Evolutionary conservation across 2,888 invertebrate species (phyloP).

Genomic region (Beris chalybata): DNA sequence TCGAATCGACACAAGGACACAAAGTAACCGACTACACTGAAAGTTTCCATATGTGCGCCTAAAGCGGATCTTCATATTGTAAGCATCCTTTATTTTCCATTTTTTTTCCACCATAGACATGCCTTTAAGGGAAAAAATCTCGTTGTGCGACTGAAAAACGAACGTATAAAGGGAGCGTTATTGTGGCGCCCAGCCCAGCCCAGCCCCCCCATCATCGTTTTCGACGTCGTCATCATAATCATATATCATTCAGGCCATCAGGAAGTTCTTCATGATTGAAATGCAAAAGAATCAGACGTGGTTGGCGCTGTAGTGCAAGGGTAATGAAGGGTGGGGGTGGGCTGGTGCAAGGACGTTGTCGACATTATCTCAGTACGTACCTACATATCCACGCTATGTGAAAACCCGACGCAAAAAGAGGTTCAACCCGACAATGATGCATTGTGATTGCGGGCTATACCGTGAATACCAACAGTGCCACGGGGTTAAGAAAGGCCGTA

Average conservation of each 20-base stretch:
- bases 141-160: slow-evolving; percentile 15
- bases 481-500: slow-evolving; percentile 31
- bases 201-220: slow-evolving; percentile 10
- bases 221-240: slow-evolving; percentile 25
- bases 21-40: slow-evolving; percentile 22
- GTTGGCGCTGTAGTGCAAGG: background rate
- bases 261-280: slow-evolving; percentile 37
- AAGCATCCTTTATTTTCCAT: slow-evolving; percentile 13
- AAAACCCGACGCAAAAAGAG: slow-evolving; percentile 24
- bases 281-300: slow-evolving; percentile 33
- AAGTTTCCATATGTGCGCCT: slow-evolving; percentile 23
- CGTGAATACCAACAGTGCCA: slow-evolving; percentile 33
- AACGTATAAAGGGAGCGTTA: slow-evolving; percentile 16
- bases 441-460: slow-evolving; percentile 25
- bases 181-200: slow-evolving; percentile 4
- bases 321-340: slow-evolving; percentile 13
- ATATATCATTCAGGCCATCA: slow-evolving; percentile 35
- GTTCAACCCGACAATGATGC: slow-evolving; percentile 33
- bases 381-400: background rate
- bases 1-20: slow-evolving; percentile 19
- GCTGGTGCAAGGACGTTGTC: slow-evolving; percentile 12
- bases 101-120: background rate
- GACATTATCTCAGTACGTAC: background rate
- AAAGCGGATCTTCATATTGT: slow-evolving; percentile 15
- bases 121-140: slow-evolving; percentile 21